Conservation (phyloP, 2,113 vertebrate genomes). For the Apaloderma vittatum region DNA sequence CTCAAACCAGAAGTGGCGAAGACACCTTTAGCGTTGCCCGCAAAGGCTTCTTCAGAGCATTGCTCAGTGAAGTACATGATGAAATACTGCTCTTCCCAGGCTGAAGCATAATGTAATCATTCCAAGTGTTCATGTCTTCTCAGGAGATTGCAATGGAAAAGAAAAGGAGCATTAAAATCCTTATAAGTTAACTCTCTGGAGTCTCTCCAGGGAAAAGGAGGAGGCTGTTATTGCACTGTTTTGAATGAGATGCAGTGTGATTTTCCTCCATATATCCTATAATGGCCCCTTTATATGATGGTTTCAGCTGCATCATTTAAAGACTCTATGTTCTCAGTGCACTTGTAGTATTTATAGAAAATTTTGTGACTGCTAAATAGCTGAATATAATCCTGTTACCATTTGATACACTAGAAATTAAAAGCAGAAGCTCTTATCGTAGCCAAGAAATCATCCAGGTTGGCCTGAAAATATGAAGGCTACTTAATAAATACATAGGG, state of each 20-base stretch:
- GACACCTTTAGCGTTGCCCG: slow-evolving; percentile 31
- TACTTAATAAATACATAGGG: background rate
- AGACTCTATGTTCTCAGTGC: background rate
- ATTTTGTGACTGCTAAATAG: slow-evolving; percentile 20
- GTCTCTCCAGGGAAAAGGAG: background rate
- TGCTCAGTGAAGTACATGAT: slow-evolving; percentile 25
- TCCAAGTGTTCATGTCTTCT: slow-evolving; percentile 1
- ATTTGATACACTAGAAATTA: slow-evolving; percentile 40
- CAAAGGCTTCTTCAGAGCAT: slow-evolving; percentile 49
- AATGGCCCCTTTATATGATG: background rate
- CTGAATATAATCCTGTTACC: slow-evolving; percentile 27
- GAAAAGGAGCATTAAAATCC: slow-evolving; percentile 17
- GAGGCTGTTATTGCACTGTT: background rate
- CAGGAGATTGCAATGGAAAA: slow-evolving; percentile 13
- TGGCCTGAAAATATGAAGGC: background rate
- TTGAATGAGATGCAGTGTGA: slow-evolving; percentile 18
- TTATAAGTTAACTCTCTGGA: slow-evolving; percentile 17
- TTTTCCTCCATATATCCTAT: slow-evolving; percentile 30
- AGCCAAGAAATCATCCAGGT: slow-evolving; percentile 4
- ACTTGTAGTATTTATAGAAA: background rate
- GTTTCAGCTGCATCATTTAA: background rate
- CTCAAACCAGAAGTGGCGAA: background rate
- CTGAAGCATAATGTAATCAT: slow-evolving; percentile 10
- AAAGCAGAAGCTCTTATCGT: slow-evolving; percentile 11
- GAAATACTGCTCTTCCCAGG: slow-evolving; percentile 56